Base-by-base conservation (phyloP, 2,888 invertebrate species). In the Xanthorhoe designata region DNA sequence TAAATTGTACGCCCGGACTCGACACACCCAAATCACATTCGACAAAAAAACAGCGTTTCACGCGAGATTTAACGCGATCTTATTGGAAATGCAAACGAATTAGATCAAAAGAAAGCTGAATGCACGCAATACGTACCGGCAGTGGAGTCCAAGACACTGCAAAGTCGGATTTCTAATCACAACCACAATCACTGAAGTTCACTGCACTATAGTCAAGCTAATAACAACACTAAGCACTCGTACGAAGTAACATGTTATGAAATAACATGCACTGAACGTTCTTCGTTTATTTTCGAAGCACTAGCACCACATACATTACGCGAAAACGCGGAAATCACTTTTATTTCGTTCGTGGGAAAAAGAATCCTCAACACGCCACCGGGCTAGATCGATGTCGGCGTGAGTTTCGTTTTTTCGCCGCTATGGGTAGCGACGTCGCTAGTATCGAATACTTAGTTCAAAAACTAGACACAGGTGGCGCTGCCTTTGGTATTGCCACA, bases 241-340 rank as follows among this genome's bases (percentile, higher is more conserved):
- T 82, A 85, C 81, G 81, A 80, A 82, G 86, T 86, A 89, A 87
- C 89, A 91, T 84, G 82, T 86, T 88, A 83, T 80, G 80, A 82
- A 85, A 84, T 80, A 84, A 85, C 84, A 88, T 83, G 85, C 90
- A 91, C 91, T 86, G 77, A 86, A 83, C 79, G 83, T 87, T 83
- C 70, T 78, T 78, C 78, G 75, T 74, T 80, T 80, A 79, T 74
- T 83, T 84, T 90, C 83, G 90, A 83, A 81, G 86, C 92, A 92
- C 92, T 89, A 90, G 88, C 91, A 92, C 91, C 86, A 87, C 86
- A 85, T 82, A 87, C 91, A 92, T 92, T 78, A 87, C 90, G 88
- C 84, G 81, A 75, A 77, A 82, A 83, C 80, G 86, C 85, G 84
- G 81, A 86, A 85, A 83, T 88, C 87, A 84, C 81, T 80, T 67